These are phyloP conservation scores for Xanthia icteritia DNA, from an alignment of 2,888 invertebrate species.

Conservation along the genomic window DNA sequence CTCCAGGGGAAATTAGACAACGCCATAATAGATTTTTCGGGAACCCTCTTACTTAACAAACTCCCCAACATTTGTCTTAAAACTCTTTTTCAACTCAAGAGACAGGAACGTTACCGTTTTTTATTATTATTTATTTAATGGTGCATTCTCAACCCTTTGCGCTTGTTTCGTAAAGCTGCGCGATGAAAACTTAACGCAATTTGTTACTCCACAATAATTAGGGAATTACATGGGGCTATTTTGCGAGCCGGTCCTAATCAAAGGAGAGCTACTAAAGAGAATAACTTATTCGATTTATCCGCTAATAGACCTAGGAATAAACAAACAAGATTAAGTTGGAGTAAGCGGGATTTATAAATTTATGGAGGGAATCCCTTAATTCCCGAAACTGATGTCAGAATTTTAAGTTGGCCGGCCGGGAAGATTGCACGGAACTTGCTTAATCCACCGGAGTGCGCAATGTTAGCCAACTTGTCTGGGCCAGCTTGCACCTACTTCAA, in stretches of 20 bases:
- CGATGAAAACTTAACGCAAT: slow-evolving; percentile 71
- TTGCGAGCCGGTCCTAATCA: slow-evolving; percentile 78
- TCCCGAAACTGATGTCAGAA: slow-evolving; percentile 85
- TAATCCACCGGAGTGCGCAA: slow-evolving; percentile 79
- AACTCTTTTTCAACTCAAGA: slow-evolving; percentile 37
- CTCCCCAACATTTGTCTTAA: slow-evolving; percentile 46
- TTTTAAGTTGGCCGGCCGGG: slow-evolving; percentile 83
- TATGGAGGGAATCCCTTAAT: slow-evolving; percentile 83
- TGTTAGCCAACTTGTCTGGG: slow-evolving; percentile 67
- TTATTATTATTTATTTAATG: slow-evolving; percentile 54
- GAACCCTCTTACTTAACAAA: slow-evolving; percentile 61
- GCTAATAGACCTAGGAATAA: slow-evolving; percentile 85
- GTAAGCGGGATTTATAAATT: slow-evolving; percentile 83
- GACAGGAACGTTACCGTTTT: slow-evolving; percentile 24
- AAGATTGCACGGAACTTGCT: slow-evolving; percentile 80
- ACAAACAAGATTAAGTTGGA: slow-evolving; percentile 85
- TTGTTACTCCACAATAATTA: slow-evolving; percentile 79
- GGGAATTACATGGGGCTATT: slow-evolving; percentile 80
- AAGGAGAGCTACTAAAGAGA: slow-evolving; percentile 82
- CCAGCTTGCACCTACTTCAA: slow-evolving; percentile 62
- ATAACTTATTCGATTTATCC: slow-evolving; percentile 87
- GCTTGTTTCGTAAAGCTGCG: slow-evolving; percentile 34
- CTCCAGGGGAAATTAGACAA: slow-evolving; percentile 81
- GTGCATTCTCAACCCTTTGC: slow-evolving; percentile 35
- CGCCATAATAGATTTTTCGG: slow-evolving; percentile 80